Percentiles rank a stretch among this genome's conserved stretches.
Conservation (phyloP, 37 sponge, comb jelly and placozoan genomes). For the Geodia barretti region DNA sequence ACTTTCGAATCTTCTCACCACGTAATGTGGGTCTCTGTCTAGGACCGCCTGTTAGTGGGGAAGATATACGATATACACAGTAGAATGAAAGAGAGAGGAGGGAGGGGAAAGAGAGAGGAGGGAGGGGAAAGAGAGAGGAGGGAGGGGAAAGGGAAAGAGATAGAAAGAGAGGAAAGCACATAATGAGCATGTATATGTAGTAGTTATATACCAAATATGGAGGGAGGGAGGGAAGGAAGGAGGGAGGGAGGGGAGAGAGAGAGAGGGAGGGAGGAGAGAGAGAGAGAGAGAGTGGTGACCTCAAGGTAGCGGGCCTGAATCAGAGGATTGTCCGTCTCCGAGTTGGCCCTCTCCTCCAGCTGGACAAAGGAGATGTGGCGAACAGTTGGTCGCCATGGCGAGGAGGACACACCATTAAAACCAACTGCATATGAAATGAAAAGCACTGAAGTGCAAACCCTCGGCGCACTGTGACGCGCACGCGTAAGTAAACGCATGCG, state of each 20-base stretch:
- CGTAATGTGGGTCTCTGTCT: conserved; percentile 78
- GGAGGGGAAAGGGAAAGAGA: background rate
- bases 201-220: background rate
- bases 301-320: conserved; percentile 68
- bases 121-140: background rate
- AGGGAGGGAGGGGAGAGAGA: background rate
- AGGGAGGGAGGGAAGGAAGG: conserved; percentile 3
- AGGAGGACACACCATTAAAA: background rate
- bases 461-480: too few relatives aligned
- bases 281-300: conserved; percentile 11
- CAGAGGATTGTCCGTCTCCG: conserved; percentile 62
- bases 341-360: conserved; percentile 78
- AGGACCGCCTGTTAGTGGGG: conserved; percentile 53
- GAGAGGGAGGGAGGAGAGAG: conserved; percentile 4
- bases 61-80: too few relatives aligned
- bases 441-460: too few relatives aligned
- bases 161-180: background rate
- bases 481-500: too few relatives aligned
- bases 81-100: background rate
- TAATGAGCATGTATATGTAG: background rate
- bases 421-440: background rate
- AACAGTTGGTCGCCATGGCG: background rate
- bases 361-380: conserved; percentile 13
- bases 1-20: conserved; percentile 82
- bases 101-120: background rate